phyloP scores from a whole-genome alignment of 1,140 invertebrate genomes.

The Maniola jurtina region DNA sequence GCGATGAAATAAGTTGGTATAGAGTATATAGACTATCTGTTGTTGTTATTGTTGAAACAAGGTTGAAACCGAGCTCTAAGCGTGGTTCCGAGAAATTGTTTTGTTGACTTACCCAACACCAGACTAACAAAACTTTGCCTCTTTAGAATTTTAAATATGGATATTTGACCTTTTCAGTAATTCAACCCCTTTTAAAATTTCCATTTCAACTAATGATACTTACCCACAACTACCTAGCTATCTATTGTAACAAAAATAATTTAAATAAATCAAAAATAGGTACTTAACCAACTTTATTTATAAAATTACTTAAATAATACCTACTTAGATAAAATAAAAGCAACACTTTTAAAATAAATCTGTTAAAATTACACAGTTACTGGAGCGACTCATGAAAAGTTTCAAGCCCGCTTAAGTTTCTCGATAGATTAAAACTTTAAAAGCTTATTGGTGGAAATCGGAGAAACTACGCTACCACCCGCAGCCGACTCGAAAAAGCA shows the following conservation, averaged over 20 bases:
- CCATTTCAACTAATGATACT: no score
- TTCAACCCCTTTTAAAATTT: neutral
- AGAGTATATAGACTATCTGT: neutral
- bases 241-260: no score
- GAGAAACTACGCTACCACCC: conserved; percentile 64
- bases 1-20: conserved; percentile 5
- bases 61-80: neutral
- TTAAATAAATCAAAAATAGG: no score
- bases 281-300: no score
- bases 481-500: conserved; percentile 68
- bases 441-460: conserved; percentile 57
- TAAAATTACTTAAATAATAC: neutral
- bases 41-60: neutral
- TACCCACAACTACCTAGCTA: no score
- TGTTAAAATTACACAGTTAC: neutral
- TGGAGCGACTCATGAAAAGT: neutral
- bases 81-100: neutral
- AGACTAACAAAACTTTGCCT: conserved; percentile 1
- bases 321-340: neutral
- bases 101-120: conserved; percentile 1
- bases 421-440: conserved; percentile 46
- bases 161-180: neutral
- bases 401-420: conserved; percentile 19
- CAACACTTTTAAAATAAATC: neutral
- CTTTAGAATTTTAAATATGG: neutral